A percentile compares a stretch with the other conserved stretches of the same genome.
These are phyloP conservation scores for Spilogale gracilis DNA, from an alignment of 2,113 vertebrate species.

Conservation along the genomic window DNA sequence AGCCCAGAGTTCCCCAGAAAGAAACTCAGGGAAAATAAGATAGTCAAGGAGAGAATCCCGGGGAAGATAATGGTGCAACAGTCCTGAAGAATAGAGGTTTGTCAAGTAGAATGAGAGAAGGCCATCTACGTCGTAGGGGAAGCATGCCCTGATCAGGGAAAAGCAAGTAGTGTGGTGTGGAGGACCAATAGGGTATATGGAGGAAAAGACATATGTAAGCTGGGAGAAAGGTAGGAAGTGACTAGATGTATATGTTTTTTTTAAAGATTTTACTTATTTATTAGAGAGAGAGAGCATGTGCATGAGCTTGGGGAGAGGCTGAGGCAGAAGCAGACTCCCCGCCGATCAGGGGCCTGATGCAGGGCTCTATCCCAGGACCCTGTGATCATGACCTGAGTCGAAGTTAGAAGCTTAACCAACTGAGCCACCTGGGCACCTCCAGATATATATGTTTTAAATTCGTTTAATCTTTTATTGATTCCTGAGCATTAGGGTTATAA, in stretches of 20 bases:
- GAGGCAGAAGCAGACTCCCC: not conserved
- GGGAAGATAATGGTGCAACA: not conserved
- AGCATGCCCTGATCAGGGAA: not conserved
- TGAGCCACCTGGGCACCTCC: not conserved
- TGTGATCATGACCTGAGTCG: not conserved
- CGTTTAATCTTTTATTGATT: slow-evolving; percentile 31
- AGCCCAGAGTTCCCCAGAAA: slow-evolving; percentile 36
- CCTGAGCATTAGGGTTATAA: slow-evolving; percentile 9
- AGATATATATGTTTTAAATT: not conserved
- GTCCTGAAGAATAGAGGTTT: slow-evolving; percentile 4
- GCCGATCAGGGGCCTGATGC: not conserved
- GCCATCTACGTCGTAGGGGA: not conserved
- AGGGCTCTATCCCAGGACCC: not conserved
- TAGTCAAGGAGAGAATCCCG: not conserved
- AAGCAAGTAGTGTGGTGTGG: slow-evolving; percentile 19
- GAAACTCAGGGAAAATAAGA: not conserved
- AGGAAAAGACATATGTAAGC: slow-evolving; percentile 19
- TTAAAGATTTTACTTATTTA: not conserved
- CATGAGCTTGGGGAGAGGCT: not conserved
- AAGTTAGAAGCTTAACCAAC: not conserved
- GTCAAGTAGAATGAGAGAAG: not conserved
- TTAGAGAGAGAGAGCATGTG: not conserved
- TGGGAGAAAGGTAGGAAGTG: not conserved
- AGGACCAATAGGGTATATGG: not conserved
- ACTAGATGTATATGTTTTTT: not conserved